A percentile compares a stretch with the other conserved stretches of the same genome.
Evolutionary conservation across 2,888 invertebrate genomes (phyloP).

Genomic region (Sclerodermus sp.): DNA sequence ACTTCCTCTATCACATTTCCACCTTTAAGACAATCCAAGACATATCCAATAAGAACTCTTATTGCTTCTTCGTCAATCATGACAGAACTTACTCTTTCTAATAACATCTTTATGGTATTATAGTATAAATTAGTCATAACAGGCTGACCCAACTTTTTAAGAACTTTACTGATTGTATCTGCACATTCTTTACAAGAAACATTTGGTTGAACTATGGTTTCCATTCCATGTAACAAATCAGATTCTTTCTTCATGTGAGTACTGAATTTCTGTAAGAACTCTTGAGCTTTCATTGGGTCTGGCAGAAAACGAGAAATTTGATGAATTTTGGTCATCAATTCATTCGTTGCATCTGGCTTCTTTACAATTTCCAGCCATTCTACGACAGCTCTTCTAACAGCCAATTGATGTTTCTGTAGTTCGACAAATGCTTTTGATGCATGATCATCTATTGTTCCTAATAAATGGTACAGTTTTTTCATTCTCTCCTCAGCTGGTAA

Average conservation of each 20-base stretch:
- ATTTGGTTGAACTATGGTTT: conserved; percentile 83
- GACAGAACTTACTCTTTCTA: conserved; percentile 93
- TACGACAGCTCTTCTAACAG: conserved; percentile 79
- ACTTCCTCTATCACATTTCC: conserved; percentile 72
- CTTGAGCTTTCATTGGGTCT: conserved; percentile 88
- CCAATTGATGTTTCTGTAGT: conserved; percentile 86
- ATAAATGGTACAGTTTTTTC: conserved; percentile 88
- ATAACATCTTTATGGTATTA: conserved; percentile 91
- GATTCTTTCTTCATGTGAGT: conserved; percentile 75
- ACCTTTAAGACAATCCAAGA: conserved; percentile 71
- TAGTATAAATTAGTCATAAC: conserved; percentile 95
- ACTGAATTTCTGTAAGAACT: conserved; percentile 83
- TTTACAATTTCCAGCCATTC: conserved; percentile 87
- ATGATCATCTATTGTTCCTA: conserved; percentile 92
- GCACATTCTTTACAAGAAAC: conserved; percentile 94
- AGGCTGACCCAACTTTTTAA: conserved; percentile 92
- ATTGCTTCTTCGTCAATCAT: conserved; percentile 93
- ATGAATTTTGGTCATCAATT: conserved; percentile 67
- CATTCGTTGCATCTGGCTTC: conserved; percentile 69
- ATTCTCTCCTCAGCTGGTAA: conserved; percentile 83
- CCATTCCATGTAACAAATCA: conserved; percentile 76
- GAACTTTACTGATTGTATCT: conserved; percentile 77
- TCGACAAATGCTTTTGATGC: conserved; percentile 93
- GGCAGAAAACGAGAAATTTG: conserved; percentile 82
- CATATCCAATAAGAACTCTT: conserved; percentile 65